Base-by-base conservation (phyloP, 1,140 invertebrate species). In the Chironomus striatipennis region DNA sequence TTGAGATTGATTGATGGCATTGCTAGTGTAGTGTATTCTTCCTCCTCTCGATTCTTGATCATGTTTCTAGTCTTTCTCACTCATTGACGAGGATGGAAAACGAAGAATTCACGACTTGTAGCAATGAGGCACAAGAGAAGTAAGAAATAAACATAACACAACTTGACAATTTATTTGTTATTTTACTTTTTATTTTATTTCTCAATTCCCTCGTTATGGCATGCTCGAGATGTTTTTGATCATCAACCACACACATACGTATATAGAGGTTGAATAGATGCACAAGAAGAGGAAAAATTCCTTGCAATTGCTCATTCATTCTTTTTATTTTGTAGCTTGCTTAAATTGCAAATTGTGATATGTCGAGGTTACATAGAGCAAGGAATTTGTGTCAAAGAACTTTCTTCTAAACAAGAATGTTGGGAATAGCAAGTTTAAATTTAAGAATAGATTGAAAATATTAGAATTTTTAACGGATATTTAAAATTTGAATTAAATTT, bases 1-100 rank as follows among this genome's bases (percentile, higher is more conserved):
- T 57, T 57, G 47, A n/a, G 47, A 57, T 57, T 57, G 47, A 57
- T 57, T 57, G 47, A 57, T 57, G 47, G 47, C 47, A 57, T 7
- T n/a, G 15, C 15, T 47, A 47, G 12, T 57, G 47, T 57, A n/a
- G 12, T 57, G 47, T n/a, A n/a, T n/a, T 57, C 47, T 57, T 57
- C 47, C 24, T 34, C 24, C 24, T 34, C 24, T 1, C 1, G 24
- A 5, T 34, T 34, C 24, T 34, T 34, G 24, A 57, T 57, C 47
- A 57, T 57, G 12, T 57, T 57, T n/a, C 47, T n/a, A 12, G 4
- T 57, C 47, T 12, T 15, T 57, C 43, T 57, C 12, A n/a, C 12
- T 57, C 47, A n/a, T 5, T 57, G 10, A 34, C 1, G 24, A 34
- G 24, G 24, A 34, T 2, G 5, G 5, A 34, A 34, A 57, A 15